Base-by-base conservation (phyloP, 2,888 invertebrate genomes). In the Tanypteryx hageni region DNA sequence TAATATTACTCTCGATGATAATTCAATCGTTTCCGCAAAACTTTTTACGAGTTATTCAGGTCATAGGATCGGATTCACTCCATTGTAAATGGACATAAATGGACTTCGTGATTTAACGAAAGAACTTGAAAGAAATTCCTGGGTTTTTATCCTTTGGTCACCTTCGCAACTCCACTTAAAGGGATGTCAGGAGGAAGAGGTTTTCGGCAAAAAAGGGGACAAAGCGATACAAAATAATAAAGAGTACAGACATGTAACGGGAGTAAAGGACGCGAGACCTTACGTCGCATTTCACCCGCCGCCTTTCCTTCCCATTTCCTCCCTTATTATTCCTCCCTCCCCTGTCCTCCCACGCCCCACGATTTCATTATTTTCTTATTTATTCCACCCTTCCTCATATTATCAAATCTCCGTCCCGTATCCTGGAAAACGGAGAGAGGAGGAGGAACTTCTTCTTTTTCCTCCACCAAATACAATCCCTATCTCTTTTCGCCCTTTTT, bases 401-500 rank as follows among this genome's bases (percentile, higher is more conserved):
- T 86, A 86, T 86, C 86, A 86, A 86, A 86, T 86, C 86, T 86
- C 61, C 86, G 61, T 44, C 61, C 56, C 61, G 22, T 86, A 27
- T 59, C 59, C 59, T 57, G 56, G n/a, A 83, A n/a, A 83, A 56
- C 18, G 56, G 82, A 82, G 31, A 44, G 82, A n/a, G n/a, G 0
- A 82, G 44, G 86, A 64, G 61, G 59, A 86, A 64, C 64, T 44
- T 44, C 18, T 18, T n/a, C n/a, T 64, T 64, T 10, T 89, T 27
- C 76, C 44, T 64, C 64, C 83, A 31, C 27, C 89, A 89, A 89
- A 89, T 89, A 44, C 89, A 89, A 89, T 89, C 64, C 18, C 89
- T 64, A 86, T 86, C 86, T 86, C 86, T 86, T 86, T 86, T 64
- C 86, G 31, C 86, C 61, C 86, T 31, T 64, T 86, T 61, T 86